Evolutionary conservation across 2,888 invertebrate genomes (phyloP), one percentile per base, ranked within the genome.

Genomic region (Cephonodes hylas): DNA sequence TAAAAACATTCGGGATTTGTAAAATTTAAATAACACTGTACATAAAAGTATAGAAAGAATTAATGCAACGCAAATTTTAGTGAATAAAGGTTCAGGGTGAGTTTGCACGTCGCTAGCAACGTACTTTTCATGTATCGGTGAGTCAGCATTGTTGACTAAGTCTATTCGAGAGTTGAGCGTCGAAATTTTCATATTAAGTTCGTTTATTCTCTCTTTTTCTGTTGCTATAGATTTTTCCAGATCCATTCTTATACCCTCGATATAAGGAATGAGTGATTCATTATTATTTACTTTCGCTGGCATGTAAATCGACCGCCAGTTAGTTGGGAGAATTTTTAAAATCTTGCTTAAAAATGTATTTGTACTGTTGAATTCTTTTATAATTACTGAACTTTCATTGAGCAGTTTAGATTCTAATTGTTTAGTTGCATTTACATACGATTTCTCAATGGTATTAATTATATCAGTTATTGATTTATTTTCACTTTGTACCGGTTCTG

Each of bases 21-120:
- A 83, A 42, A 79, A 62, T 57, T 77, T 77, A 62, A 74, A 77
- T 22, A 80, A 66, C 60, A 77, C 62, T 13, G 77, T 71, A 61
- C 75, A 72, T 2, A 83, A 66, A 61, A 83, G 63, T 61, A 83
- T 79, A 1, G 76, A 31, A 42, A 84, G 63, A 59, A 79, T 82
- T n/a, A 83, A 63, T 0, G 65, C 71, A 0, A 75, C 73, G 67
- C 76, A 75, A 15, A 72, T 68, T 63, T 76, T 76, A 23, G 72
- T 73, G 63, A 79, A 78, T n/a, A 70, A 45, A 8, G 71, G 66
- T 53, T 64, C 67, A 38, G 58, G 44, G 13, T 56, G 59, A 6
- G 46, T 63, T 27, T 31, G 46, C 45, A 23, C 31, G 0, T 62
- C 58, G 18, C 46, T 61, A 6, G 63, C 57, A n/a, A 46, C 42